phyloP scores from a whole-genome alignment of 2,797 vertebrate species.

The Arrhamphus sclerolepis region DNA sequence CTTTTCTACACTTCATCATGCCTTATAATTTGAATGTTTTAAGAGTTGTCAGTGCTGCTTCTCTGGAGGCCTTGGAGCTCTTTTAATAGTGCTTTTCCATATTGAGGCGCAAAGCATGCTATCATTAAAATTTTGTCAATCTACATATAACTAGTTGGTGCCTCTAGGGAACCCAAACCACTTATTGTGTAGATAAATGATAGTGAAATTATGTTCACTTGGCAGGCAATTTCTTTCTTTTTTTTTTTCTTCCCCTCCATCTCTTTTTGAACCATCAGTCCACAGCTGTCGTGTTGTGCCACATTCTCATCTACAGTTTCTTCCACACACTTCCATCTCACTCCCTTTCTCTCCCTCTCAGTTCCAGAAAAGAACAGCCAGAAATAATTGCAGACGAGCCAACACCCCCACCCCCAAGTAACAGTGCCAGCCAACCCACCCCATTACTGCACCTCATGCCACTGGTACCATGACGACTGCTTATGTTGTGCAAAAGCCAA shows the following conservation, averaged over 20 bases:
- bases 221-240: not conserved
- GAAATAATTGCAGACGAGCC: constrained; percentile 63
- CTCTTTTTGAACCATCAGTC: constrained; percentile 15
- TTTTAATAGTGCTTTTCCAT: not conserved
- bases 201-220: not conserved
- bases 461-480: constrained; percentile 71
- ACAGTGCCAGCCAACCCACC: constrained; percentile 41
- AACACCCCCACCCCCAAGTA: constrained; percentile 38
- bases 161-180: not conserved
- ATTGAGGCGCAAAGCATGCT: constrained; percentile 1
- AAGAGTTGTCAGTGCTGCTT: not conserved
- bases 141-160: not conserved
- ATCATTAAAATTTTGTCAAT: not conserved
- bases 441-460: constrained; percentile 60
- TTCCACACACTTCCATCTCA: constrained; percentile 14
- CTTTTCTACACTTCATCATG: constrained; percentile 4
- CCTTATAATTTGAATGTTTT: no score
- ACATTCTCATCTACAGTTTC: constrained; percentile 26
- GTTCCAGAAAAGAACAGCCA: constrained; percentile 60
- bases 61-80: not conserved
- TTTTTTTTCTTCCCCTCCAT: not conserved
- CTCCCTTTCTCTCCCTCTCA: constrained; percentile 19
- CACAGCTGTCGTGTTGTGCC: constrained; percentile 9
- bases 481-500: constrained; percentile 45
- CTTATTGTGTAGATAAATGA: not conserved